Evolutionary conservation across 2,888 invertebrate species (phyloP).

Genomic region (Ramazzottius varieornatus): DNA sequence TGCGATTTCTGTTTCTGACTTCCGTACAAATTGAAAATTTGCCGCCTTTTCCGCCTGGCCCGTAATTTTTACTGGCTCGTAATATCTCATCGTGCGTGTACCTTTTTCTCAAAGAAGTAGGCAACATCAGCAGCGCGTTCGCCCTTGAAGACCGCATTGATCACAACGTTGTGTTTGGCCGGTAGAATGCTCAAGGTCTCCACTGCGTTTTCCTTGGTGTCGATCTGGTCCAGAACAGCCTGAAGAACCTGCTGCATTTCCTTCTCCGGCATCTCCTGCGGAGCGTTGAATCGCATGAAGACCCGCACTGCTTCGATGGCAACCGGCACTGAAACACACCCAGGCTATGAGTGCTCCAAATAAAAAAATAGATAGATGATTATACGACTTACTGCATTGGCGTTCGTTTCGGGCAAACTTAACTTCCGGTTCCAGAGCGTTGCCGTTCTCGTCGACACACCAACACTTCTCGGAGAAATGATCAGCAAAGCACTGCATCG

Average conservation of each 20-base stretch:
- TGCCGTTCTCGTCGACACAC: slow-evolving; percentile 62
- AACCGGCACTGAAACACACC: neutral
- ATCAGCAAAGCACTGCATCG: slow-evolving; percentile 38
- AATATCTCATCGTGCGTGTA: no score
- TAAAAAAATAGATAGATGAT: no score
- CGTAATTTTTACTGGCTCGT: no score
- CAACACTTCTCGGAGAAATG: slow-evolving; percentile 33
- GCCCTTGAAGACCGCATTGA: slow-evolving; percentile 22
- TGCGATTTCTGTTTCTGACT: no score
- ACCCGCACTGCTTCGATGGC: neutral
- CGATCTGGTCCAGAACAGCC: neutral
- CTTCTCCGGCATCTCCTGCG: neutral
- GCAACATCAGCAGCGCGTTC: slow-evolving; percentile 48
- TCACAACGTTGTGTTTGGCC: neutral
- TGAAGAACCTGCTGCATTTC: neutral
- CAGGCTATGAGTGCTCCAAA: neutral
- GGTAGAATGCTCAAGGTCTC: neutral
- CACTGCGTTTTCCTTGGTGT: neutral
- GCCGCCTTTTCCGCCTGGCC: no score
- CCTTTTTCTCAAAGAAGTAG: slow-evolving; percentile 49
- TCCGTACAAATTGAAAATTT: no score
- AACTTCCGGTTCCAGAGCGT: slow-evolving; percentile 31
- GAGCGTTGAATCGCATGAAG: neutral
- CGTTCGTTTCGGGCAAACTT: slow-evolving; percentile 10
- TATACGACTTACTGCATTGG: slow-evolving; percentile 10